Evolutionary conservation across 2,113 vertebrate genomes (phyloP), one percentile per base, ranked within the genome.

Genomic region (Noturus placidus): DNA sequence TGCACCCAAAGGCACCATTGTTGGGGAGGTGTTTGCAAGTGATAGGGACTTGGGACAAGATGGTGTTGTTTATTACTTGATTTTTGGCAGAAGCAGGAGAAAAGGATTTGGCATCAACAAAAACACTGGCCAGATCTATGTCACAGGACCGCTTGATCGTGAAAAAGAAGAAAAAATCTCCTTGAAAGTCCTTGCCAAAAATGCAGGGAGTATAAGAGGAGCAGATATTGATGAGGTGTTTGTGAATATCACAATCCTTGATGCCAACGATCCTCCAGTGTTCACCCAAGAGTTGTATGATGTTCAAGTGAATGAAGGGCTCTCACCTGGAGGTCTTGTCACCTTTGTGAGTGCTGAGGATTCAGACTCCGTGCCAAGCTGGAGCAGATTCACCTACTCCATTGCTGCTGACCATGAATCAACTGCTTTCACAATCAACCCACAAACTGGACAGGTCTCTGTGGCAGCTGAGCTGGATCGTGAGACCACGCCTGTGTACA

Each of bases 1-100:
- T 30, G 97, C 97, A 67, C 91, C 96, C 88, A 95, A 93, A 93
- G 97, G 98, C 74, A 98, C 96, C 27, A 79, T 96, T 83, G 94
- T 99, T 22, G 98, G 98, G 25, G 97, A 99, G 92, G 98, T 99
- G 81, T 99, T 99, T 88, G 98, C 98, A 92, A 99, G 97, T n/a
- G 98, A 99, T 93, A 96, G 98, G 63, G 98, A 99, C 89, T 94
- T 97, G 92, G 98, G 98, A 87, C 88, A 94, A 1, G 97, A 99
- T 72, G 98, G 98, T 88, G 95, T 97, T 88, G 98, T 99, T 30
- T 96, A 97, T 87, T 99, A 99, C 92, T 94, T 99, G 86, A 97
- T 99, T 90, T 99, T 99, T 92, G 98, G 98, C 82, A 95, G 90
- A 78, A 98, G 98, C 93, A 95, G 97, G 91, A 97, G 94, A 92